A percentile compares a stretch with the other conserved stretches of the same genome.
These are phyloP conservation scores for Gobiocypris rarus DNA, from an alignment of 2,113 vertebrate species.

Conservation along the genomic window DNA sequence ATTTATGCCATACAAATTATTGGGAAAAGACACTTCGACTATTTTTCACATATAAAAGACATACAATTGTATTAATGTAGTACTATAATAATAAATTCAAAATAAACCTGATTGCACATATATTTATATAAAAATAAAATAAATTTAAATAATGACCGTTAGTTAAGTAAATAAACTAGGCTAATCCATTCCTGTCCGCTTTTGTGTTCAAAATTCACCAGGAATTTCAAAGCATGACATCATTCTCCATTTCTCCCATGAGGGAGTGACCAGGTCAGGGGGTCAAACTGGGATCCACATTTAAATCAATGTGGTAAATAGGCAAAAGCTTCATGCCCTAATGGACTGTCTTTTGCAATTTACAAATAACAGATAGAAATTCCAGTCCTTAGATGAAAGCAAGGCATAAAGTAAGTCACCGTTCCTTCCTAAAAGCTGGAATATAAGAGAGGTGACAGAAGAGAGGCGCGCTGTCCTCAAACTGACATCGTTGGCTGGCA, in stretches of 20 bases:
- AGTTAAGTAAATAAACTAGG: background rate
- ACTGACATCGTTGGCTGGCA: background rate
- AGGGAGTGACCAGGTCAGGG: constrained; percentile 49
- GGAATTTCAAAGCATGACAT: constrained; percentile 49
- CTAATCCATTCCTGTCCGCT: background rate
- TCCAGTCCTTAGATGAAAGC: background rate
- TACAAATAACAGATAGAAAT: constrained; percentile 1
- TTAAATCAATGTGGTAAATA: constrained; percentile 42
- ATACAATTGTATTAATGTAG: background rate
- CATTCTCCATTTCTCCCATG: constrained; percentile 11
- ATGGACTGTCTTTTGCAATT: constrained; percentile 17
- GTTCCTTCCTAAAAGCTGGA: background rate
- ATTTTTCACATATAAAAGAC: background rate
- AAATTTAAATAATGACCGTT: background rate
- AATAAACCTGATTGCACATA: background rate
- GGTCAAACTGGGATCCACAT: constrained; percentile 45
- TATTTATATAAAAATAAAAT: background rate
- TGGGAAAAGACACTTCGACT: background rate
- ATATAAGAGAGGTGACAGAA: background rate
- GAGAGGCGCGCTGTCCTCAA: background rate
- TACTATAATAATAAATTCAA: background rate
- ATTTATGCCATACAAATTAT: background rate
- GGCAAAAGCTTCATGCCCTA: constrained; percentile 3
- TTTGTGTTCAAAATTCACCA: background rate
- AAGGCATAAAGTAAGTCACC: background rate